Base-by-base conservation (phyloP, 2,113 vertebrate genomes). In the Merops nubicus region DNA sequence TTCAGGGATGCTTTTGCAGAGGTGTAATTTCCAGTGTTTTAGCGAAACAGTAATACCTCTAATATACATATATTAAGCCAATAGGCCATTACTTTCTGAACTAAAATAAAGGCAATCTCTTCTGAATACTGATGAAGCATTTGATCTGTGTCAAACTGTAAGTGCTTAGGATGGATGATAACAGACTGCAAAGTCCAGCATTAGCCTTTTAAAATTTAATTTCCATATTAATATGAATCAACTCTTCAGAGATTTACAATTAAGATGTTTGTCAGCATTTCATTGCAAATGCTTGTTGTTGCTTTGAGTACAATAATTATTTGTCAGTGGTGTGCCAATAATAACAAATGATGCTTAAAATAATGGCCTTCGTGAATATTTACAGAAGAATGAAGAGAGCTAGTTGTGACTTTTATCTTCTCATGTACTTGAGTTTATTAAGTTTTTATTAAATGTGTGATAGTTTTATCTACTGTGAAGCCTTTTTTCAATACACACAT, bases 181-280 rank as follows among this genome's bases (percentile, higher is more conserved):
- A 68, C 45, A 73, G 33, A 83, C 26, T 60, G 42, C 19, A 26
- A 76, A 93, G 91, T 89, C 93, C 88, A 94, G 22, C 36, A 73
- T 73, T 89, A 88, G 65, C 33, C 13, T 75, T 93, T 85, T 85
- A 75, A 89, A 95, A 88, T 89, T 82, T 65, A 69, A 93, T 94
- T 85, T 94, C 50, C 53, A 9, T 70, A 76, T 89, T 94, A 93
- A 88, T 76, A 82, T 40, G 54, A 91, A 85, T 50, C 48, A 83
- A 50, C 83, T 91, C 62, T 93, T 78, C 33, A 59, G 48, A 89
- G 85, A 89, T 72, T 94, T 93, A 83, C 22, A 91, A 57, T 91
- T 85, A 85, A 94, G 51, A 91, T 91, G 53, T 94, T 94, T 95
- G 69, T 89, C 87, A 89, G 62, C 19, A 79, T 75, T 89, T 96